These are phyloP conservation scores for Mugil cephalus DNA, from an alignment of 2,113 vertebrate genomes.

Conservation along the genomic window DNA sequence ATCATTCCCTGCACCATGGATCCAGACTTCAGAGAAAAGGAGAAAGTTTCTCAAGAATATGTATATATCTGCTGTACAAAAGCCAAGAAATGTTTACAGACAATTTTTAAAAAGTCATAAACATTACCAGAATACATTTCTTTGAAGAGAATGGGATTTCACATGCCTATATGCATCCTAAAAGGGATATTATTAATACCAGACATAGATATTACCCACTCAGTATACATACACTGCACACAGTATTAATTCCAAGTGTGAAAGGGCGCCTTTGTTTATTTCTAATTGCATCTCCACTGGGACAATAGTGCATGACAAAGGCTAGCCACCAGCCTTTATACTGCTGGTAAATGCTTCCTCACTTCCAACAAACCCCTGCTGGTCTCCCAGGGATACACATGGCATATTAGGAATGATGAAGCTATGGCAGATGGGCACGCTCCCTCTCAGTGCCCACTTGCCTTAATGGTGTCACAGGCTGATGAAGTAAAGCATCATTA, in stretches of 20 bases:
- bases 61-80: neutral
- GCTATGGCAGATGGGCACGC: conserved; percentile 70
- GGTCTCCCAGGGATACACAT: conserved; percentile 59
- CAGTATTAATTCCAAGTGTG: conserved; percentile 28
- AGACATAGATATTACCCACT: conserved; percentile 12
- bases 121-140: conserved; percentile 17
- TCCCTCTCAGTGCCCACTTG: conserved; percentile 54
- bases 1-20: too few species aligned
- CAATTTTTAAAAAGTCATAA: neutral
- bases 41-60: neutral
- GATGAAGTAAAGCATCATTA: conserved; percentile 55
- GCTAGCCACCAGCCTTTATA: conserved; percentile 42
- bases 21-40: too few species aligned
- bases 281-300: conserved; percentile 16
- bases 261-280: conserved; percentile 43
- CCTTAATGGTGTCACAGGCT: conserved; percentile 57
- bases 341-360: conserved; percentile 60
- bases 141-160: neutral
- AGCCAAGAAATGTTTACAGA: conserved; percentile 8
- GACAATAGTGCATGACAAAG: conserved; percentile 22
- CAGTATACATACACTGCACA: neutral
- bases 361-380: conserved; percentile 64
- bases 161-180: neutral
- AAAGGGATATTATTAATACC: neutral
- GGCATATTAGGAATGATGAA: conserved; percentile 53